These are phyloP conservation scores for Numenius phaeopus DNA, from an alignment of 2,797 vertebrate genomes.

Conservation along the genomic window DNA sequence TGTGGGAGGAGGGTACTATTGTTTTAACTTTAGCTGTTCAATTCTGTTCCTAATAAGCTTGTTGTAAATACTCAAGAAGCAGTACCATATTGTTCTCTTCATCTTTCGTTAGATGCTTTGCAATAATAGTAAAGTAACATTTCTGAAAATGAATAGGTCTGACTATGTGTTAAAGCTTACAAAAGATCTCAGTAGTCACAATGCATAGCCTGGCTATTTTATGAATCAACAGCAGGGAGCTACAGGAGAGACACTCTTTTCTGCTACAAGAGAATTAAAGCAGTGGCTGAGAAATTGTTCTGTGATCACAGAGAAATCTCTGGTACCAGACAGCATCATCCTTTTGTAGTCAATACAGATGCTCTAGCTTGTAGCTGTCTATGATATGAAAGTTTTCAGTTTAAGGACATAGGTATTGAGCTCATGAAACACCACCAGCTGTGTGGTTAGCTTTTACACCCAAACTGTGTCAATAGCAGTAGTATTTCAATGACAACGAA, in stretches of 20 bases:
- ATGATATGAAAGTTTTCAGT: neutral
- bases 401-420: neutral
- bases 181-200: neutral
- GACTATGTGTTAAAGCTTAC: neutral
- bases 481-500: neutral
- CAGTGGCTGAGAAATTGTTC: neutral
- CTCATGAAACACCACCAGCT: neutral
- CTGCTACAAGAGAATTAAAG: neutral
- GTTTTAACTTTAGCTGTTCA: neutral
- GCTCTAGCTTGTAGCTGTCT: neutral
- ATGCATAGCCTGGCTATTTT: neutral
- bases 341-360: neutral
- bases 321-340: neutral
- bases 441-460: neutral
- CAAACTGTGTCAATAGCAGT: neutral
- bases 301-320: neutral
- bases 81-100: neutral
- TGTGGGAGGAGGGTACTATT: neutral
- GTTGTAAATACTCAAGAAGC: neutral
- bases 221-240: neutral
- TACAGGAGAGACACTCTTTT: neutral
- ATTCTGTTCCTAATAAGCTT: neutral
- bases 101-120: neutral
- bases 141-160: neutral
- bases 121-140: neutral